phyloP scores from a whole-genome alignment of 2,888 invertebrate species.

The Dicranocentrus wangi region DNA sequence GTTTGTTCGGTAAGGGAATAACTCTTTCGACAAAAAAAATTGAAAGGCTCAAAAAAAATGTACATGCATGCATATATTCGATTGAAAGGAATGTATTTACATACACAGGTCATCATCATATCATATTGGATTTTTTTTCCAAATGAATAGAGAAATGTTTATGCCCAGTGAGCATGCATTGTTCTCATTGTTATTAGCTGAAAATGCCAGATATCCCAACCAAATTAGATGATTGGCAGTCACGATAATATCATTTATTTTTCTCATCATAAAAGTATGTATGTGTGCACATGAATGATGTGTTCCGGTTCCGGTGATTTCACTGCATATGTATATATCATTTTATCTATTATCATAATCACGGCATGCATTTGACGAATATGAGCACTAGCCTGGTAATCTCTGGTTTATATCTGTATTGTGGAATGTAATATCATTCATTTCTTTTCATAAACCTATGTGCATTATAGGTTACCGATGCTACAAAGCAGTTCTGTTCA shows the following conservation, averaged over 20 bases:
- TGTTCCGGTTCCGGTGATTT: constrained; percentile 58
- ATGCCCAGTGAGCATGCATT: not conserved
- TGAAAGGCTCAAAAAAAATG: not conserved
- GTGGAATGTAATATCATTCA: not conserved
- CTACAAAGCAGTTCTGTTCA: constrained; percentile 90
- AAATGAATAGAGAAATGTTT: too few relatives aligned
- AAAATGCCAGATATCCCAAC: constrained; percentile 6
- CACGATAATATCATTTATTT: constrained; percentile 14
- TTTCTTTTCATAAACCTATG: not conserved
- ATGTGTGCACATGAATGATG: not conserved
- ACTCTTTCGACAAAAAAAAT: constrained; percentile 69
- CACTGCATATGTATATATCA: constrained; percentile 15
- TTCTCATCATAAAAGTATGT: not conserved
- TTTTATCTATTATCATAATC: not conserved
- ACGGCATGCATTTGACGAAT: not conserved
- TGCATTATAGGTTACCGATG: constrained; percentile 85
- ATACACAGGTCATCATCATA: not conserved
- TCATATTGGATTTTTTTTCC: not conserved
- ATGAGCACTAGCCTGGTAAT: too few relatives aligned
- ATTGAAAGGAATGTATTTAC: too few relatives aligned
- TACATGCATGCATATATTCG: not conserved
- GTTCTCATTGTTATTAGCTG: constrained; percentile 4
- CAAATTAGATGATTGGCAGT: constrained; percentile 6
- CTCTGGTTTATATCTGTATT: too few relatives aligned
- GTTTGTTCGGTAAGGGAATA: constrained; percentile 88